Base-by-base conservation (phyloP, 2,113 vertebrate genomes). In the Psilopogon haemacephalus region DNA sequence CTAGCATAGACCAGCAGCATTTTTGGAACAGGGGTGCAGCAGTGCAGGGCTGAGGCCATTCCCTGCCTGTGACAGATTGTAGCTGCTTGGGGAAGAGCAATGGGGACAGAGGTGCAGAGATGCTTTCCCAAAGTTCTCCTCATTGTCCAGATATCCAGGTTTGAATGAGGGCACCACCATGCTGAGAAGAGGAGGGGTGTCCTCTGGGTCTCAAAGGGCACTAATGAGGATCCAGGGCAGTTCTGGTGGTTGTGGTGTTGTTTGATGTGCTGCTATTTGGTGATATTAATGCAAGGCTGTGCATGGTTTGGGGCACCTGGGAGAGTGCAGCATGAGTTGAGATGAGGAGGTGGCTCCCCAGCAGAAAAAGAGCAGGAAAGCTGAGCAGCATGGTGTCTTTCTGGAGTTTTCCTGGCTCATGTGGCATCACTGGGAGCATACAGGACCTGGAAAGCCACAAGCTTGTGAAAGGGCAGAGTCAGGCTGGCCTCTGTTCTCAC, bases 41-140 rank as follows among this genome's bases (percentile, higher is more conserved):
- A 1, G 24, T 0, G 0, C 30, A 21, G 72, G n/a, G 15, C 71
- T 40, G 46, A 63, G 52, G 26, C 30, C 0, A 1, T 15, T 64
- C 55, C 28, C 27, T 60, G 32, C 32, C 52, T 2, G 2, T 1
- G 4, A 23, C 1, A 5, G 88, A 35, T 76, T 56, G 32, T 3
- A 2, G 63, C 37, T 86, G 42, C 59, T 3, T 48, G 26, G 33
- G 48, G 60, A 90, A 54, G n/a, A 60, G 35, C 1, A 2, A 20
- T 64, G 50, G 63, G 38, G 40, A 11, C 42, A 48, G 82, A 67
- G 56, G 12, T 28, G 20, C 30, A 78, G 37, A 63, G 33, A 5
- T 32, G 12, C 38, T 76, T 60, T 35, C 50, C 55, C 17, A 33
- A 32, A 75, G n/a, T 42, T 38, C 3, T 80, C 15, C n/a, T 6